Evolutionary conservation across 2,888 invertebrate genomes (phyloP), one percentile per base, ranked within the genome.

Genomic region (Rambutsinella grinnellia): DNA sequence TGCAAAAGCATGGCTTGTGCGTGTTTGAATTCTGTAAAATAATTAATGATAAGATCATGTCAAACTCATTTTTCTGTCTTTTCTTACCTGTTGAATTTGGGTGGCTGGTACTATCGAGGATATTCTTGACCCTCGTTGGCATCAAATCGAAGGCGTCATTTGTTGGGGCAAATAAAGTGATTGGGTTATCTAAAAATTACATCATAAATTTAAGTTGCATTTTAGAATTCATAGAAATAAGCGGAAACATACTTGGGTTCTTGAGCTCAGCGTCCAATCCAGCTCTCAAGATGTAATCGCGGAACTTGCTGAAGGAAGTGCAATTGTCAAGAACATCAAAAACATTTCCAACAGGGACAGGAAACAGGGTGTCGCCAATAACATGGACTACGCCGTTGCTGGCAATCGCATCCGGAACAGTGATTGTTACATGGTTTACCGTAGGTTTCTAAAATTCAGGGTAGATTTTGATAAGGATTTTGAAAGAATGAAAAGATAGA

Each of bases 361-460:
- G 84, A 76, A 84, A 84, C n/a, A 84, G 68, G 44, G 75, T 76
- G 24, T 76, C 69, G 0, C 83, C 82, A 65, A 84, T 82, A 27
- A 84, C 82, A 67, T 84, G 84, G 56, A 84, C 84, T 21, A 84
- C 82, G 19, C 84, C 84, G 60, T 84, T 84, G 58, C 82, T 81
- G 36, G 84, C 84, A 66, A 82, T 83, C 0, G 83, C 84, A 79
- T 84, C 84, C 28, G 83, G 83, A 54, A 84, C 82, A 3, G 83
- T 84, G 15, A 84, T 76, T 1, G 84, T 82, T 47, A 82, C 84
- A 76, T 83, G 83, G 76, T 84, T 84, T 24, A 81, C 77, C 0
- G 81, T 79, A 15, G 81, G 81, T 62, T 81, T 80, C 80, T 80
- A 36, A 36, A 36, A 13, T 8, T 36, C 36, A 36, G 36, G 36